Evolutionary conservation across 2,113 vertebrate species (phyloP).

Genomic region (Phaethornis superciliosus): DNA sequence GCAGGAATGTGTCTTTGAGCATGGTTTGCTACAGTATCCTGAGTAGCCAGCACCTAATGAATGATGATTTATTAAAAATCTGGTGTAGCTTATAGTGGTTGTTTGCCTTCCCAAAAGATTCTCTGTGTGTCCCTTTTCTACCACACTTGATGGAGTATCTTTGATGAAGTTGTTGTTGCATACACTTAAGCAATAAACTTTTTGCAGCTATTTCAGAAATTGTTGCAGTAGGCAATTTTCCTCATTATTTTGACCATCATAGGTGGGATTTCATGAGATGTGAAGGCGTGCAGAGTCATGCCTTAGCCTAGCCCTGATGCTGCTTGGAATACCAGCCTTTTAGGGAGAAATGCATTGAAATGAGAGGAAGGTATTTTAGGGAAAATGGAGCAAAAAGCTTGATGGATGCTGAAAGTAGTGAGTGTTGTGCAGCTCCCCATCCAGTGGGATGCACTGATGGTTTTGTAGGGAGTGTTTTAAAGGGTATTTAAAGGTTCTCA

Average conservation of each 20-base stretch:
- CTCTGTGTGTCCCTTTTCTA: not conserved
- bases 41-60: not conserved
- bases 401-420: rapidly evolving
- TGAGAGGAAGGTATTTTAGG: not conserved
- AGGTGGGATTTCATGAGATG: conserved; percentile 14
- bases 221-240: conserved; percentile 12
- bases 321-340: not conserved
- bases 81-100: not conserved
- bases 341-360: not conserved
- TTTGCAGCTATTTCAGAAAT: conserved; percentile 12
- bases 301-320: not conserved
- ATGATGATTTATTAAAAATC: not conserved
- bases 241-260: conserved; percentile 23
- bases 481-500: not conserved
- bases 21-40: not conserved
- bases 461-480: too few relatives aligned
- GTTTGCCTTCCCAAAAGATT: not conserved
- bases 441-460: not conserved
- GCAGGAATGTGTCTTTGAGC: not conserved
- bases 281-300: not conserved
- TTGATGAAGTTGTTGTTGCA: not conserved
- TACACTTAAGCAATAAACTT: not conserved
- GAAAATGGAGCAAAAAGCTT: not conserved
- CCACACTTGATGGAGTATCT: not conserved
- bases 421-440: not conserved